Percentiles rank a stretch among this genome's conserved stretches.
phyloP scores from a whole-genome alignment of 2,113 vertebrate genomes.

The Pteropus alecto region DNA sequence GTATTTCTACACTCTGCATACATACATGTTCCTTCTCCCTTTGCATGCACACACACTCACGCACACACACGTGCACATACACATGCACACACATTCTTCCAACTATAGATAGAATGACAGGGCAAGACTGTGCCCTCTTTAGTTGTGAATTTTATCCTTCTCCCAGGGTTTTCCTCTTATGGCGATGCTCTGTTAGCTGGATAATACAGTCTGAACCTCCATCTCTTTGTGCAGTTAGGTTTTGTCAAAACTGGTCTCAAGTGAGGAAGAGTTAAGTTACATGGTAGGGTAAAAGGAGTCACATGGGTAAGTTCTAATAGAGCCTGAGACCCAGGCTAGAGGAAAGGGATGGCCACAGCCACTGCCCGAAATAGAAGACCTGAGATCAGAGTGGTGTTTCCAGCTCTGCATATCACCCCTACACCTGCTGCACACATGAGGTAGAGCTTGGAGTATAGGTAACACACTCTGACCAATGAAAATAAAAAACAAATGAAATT shows the following conservation, averaged over 20 bases:
- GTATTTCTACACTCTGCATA: background rate
- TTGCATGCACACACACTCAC: no score
- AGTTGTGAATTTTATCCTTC: background rate
- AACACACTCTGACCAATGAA: background rate
- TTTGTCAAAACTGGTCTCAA: background rate
- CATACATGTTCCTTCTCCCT: background rate
- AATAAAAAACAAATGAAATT: background rate
- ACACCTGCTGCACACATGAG: accelerated
- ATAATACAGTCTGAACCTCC: background rate
- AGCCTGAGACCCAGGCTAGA: background rate
- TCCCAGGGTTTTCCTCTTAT: background rate
- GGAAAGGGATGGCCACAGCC: background rate
- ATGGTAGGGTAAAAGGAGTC: background rate
- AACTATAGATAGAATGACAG: background rate
- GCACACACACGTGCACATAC: background rate
- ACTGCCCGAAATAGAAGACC: background rate
- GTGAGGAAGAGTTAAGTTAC: background rate
- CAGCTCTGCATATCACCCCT: background rate
- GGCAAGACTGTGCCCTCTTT: background rate
- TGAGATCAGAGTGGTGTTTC: background rate
- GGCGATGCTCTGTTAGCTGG: background rate
- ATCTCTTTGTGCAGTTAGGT: background rate
- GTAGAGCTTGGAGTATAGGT: background rate
- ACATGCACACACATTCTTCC: background rate
- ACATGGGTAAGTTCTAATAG: background rate